Conservation (phyloP, 1,140 invertebrate genomes). For the Marisa cornuarietis region DNA sequence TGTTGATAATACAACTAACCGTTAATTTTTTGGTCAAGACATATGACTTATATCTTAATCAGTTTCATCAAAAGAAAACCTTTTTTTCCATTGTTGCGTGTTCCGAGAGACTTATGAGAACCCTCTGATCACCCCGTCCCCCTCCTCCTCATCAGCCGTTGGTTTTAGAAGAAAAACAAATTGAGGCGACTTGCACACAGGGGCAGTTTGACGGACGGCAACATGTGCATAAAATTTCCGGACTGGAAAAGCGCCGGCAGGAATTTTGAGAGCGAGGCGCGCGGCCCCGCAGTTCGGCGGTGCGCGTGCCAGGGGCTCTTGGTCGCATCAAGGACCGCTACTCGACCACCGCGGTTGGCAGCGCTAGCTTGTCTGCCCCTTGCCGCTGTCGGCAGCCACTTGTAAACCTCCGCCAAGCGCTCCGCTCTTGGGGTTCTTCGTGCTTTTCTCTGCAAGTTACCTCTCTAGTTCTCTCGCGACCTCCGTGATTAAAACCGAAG, state of each 20-base stretch:
- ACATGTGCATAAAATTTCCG: constrained; percentile 26
- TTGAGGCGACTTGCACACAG: neutral
- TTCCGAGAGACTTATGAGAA: neutral
- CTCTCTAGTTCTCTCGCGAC: no score
- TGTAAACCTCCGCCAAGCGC: no score
- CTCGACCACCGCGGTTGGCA: no score
- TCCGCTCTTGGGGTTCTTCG: no score
- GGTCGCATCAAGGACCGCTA: no score
- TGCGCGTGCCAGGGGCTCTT: no score
- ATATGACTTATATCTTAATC: neutral
- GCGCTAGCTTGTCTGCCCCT: no score
- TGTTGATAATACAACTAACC: neutral
- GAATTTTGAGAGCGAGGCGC: constrained; percentile 5
- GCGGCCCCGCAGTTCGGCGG: no score
- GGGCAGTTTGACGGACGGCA: constrained; percentile 24
- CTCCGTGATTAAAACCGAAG: no score
- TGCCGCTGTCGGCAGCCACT: no score
- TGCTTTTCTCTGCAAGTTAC: no score
- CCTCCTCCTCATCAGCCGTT: neutral
- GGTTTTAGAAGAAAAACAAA: neutral
- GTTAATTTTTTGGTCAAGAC: neutral
- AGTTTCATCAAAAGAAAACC: neutral
- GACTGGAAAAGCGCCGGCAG: constrained; percentile 18
- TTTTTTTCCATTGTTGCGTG: neutral
- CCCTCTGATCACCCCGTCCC: neutral